Evolutionary conservation across 2,888 invertebrate genomes (phyloP).

Genomic region (Apoda limacodes): DNA sequence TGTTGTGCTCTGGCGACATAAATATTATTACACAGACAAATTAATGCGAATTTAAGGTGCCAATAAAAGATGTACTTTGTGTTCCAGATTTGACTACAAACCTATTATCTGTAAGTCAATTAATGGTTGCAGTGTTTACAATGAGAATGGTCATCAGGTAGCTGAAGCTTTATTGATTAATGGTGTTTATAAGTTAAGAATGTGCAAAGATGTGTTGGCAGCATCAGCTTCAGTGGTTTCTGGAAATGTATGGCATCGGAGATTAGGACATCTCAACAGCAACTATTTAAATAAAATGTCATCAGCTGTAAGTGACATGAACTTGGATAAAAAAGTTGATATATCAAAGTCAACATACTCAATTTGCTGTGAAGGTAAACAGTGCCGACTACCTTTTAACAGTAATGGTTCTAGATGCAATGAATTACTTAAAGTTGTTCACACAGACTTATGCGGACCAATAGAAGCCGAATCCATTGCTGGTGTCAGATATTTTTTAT

Average conservation of each 20-base stretch:
- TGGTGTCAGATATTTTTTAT: slow-evolving; percentile 15
- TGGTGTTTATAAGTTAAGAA: slow-evolving; percentile 16
- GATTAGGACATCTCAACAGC: slow-evolving; percentile 14
- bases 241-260: slow-evolving; percentile 15
- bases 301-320: slow-evolving; percentile 10
- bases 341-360: slow-evolving; percentile 3
- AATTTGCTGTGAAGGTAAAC: slow-evolving; percentile 24
- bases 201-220: slow-evolving; percentile 7
- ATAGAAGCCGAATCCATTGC: slow-evolving; percentile 14
- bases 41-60: slow-evolving; percentile 13
- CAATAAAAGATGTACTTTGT: slow-evolving; percentile 15
- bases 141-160: slow-evolving; percentile 13
- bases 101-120: slow-evolving; percentile 14
- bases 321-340: slow-evolving; percentile 1
- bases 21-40: slow-evolving; percentile 11
- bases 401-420: slow-evolving; percentile 18
- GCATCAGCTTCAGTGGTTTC: slow-evolving; percentile 10
- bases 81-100: slow-evolving; percentile 16
- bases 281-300: slow-evolving; percentile 13
- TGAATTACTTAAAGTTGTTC: slow-evolving; percentile 10
- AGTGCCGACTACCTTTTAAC: slow-evolving; percentile 22
- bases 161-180: slow-evolving; percentile 10
- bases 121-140: slow-evolving; percentile 2
- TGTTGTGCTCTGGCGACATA: slow-evolving; percentile 14
- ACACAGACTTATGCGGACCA: slow-evolving; percentile 14